Base-by-base conservation (phyloP, 2,888 invertebrate genomes). In the Ecdyonurus torrentis region DNA sequence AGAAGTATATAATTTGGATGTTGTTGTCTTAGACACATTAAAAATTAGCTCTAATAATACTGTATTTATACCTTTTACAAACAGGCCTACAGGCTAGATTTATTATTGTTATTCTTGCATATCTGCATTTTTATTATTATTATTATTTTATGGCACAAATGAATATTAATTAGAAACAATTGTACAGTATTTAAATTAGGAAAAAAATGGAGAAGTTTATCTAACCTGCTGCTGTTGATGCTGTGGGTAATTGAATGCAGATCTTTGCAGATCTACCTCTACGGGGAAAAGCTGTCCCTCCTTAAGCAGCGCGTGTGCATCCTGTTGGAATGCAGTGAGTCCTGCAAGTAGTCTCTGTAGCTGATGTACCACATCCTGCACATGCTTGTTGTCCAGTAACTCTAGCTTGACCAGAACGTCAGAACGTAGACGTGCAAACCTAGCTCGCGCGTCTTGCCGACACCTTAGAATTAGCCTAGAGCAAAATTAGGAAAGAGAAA, bases 341-440 rank as follows among this genome's bases (percentile, higher is more conserved):
- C 91, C 92, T 62, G 88, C 83, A 18, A 96, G 87, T 64, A 97
- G 84, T 67, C 89, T 83, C 65, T 89, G 85, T 5, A 92, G 75
- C 69, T 92, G 91, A 67, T 83, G 85, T 0, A 94, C 93, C 2
- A 97, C 86, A 69, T 98, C 96, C 73, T 96, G 95, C 0, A 98
- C 94, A 74, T 98, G 98, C 75, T 99, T 99, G 72, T 95, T 95
- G 72, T 99, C 99, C 23, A 99, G 76, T 19, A 99, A 78, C 75
- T 99, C 99, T 75, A 99, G 81, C 77, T 99, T 99, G 0, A 98
- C 94, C 61, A 98, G 78, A 0, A 99, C 99, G 74, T 92, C 98
- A 2, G 87, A 91, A 69, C 86, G 82, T 63, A 92, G 76, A 59
- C 87, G 84, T 0, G 91, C 92, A 73, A 93, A 92, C 66, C 89